Evolutionary conservation across 2,888 invertebrate species (phyloP), one percentile per base, ranked within the genome.

Genomic region (Lasioglossum villosulum): DNA sequence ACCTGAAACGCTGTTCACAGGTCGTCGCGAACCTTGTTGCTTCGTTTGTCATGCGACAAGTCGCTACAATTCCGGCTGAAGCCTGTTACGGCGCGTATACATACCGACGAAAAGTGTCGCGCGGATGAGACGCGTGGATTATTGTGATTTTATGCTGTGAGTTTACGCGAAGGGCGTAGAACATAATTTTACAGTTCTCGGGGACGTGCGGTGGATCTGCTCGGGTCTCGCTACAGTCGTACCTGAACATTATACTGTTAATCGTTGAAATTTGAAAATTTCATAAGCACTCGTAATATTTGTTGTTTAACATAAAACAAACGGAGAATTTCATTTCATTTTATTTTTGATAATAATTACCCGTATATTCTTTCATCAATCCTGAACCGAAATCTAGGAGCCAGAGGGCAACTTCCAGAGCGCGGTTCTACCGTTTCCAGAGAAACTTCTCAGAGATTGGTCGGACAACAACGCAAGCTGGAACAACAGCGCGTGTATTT

Each of bases 31-130:
- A 42, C 63, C 19, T 39, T 19, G 75, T 42, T 27, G 59, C 39
- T 42, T 75, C 75, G 63, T 75, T 75, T 63, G 63, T 63, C 75
- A 75, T 37, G 37, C 68, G 68, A 37, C 68, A 23, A 68, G 19
- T 23, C 19, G 34, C 23, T 37, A 23, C 37, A 68, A 37, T 23
- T 37, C 19, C 23, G 23, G 19, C 4, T 27, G 27, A 27, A 14
- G 27, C 23, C 52, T n/a, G 52, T 52, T 52, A 52, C 52, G n/a
- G 1, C 3, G 10, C 3, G 52, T n/a, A 8, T 52, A 52, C 52
- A 10, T n/a, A n/a, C 23, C 52, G 23, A 3, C 52, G 52, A n/a
- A 52, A 52, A 52, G 52, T 52, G 52, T 52, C 52, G 52, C 52
- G n/a, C 23, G 52, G 10, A 52, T 2, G 48, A 52, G 48, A 52